These are phyloP conservation scores for Idaea straminata DNA, from an alignment of 2,888 invertebrate genomes.

Conservation along the genomic window DNA sequence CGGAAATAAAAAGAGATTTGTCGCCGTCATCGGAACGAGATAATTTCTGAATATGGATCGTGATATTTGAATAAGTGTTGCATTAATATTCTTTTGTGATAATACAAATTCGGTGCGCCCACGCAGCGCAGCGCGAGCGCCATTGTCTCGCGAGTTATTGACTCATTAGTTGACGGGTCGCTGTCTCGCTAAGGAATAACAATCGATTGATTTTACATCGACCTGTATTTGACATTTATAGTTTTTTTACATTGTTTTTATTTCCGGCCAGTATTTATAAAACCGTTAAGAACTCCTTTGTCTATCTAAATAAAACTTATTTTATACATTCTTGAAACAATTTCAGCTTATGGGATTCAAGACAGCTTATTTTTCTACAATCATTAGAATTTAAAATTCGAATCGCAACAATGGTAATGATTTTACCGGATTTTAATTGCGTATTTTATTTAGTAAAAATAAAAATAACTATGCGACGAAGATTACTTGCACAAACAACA, in stretches of 20 bases:
- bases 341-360: too few relatives aligned
- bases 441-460: too few relatives aligned
- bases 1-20: conserved; percentile 47
- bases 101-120: conserved; percentile 75
- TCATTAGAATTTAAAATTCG: too few relatives aligned
- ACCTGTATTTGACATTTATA: neutral
- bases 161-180: conserved; percentile 75
- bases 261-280: neutral
- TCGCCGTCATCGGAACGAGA: conserved; percentile 69
- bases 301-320: too few relatives aligned
- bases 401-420: too few relatives aligned
- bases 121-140: conserved; percentile 44
- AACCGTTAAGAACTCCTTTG: neutral
- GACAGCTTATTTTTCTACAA: too few relatives aligned
- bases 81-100: conserved; percentile 80
- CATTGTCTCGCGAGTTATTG: conserved; percentile 78
- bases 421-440: too few relatives aligned
- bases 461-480: too few relatives aligned
- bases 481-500: too few relatives aligned
- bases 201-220: conserved; percentile 1
- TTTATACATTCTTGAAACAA: too few relatives aligned
- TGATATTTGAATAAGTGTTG: conserved; percentile 77
- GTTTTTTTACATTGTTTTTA: neutral
- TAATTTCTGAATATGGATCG: conserved; percentile 75
- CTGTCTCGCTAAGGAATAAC: conserved; percentile 48